Percentiles rank a stretch among this genome's conserved stretches.
Conservation (phyloP, 2,113 vertebrate genomes). For the Lutjanus erythropterus region DNA sequence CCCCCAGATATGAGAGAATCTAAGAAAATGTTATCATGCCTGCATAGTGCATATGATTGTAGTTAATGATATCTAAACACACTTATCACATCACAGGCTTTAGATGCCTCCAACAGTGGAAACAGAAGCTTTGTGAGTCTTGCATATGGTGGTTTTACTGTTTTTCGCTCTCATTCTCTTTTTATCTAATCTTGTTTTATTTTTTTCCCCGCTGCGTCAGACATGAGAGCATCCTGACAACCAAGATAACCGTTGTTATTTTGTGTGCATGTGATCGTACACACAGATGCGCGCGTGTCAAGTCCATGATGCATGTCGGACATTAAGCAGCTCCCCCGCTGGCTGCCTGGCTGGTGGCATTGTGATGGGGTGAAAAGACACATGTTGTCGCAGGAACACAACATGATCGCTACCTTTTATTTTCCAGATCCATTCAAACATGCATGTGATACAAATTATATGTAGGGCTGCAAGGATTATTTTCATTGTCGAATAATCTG, state of each 20-base stretch:
- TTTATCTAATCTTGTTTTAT: constrained; percentile 53
- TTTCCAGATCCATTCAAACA: constrained; percentile 5
- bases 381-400: constrained; percentile 27
- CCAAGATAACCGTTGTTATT: constrained; percentile 38
- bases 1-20: constrained; percentile 52
- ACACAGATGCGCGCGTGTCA: constrained; percentile 41
- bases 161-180: constrained; percentile 28
- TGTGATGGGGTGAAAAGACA: constrained; percentile 50
- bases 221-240: constrained; percentile 25
- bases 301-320: constrained; percentile 59
- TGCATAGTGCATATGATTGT: constrained; percentile 37
- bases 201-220: constrained; percentile 29
- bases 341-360: constrained; percentile 38
- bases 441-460: not conserved
- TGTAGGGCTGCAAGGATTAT: too few species aligned
- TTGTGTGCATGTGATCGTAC: constrained; percentile 34
- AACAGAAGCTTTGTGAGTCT: constrained; percentile 29
- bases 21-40: constrained; percentile 43
- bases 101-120: constrained; percentile 5
- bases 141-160: not conserved
- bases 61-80: constrained; percentile 51
- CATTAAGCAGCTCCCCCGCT: constrained; percentile 59
- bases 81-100: constrained; percentile 48
- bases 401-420: not conserved
- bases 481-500: too few species aligned